A percentile compares a stretch with the other conserved stretches of the same genome.
Evolutionary conservation across 2,888 invertebrate species (phyloP).

Genomic region (Ichneumoninae sp.): DNA sequence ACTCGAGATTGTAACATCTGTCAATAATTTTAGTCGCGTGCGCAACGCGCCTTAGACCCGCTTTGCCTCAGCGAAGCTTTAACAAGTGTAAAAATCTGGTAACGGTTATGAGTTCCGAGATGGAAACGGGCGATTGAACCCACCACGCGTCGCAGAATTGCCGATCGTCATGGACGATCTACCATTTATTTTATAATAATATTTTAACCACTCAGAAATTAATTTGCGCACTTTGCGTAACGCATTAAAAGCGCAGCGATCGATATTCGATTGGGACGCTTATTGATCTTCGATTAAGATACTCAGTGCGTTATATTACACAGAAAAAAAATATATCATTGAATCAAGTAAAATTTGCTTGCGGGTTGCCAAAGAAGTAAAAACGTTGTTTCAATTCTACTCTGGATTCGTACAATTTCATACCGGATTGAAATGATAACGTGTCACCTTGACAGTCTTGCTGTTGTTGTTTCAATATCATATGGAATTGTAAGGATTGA

Average conservation of each 20-base stretch:
- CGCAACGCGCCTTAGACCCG: neutral
- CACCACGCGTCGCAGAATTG: neutral
- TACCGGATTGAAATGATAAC: no score
- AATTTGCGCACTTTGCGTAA: neutral
- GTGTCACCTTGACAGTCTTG: no score
- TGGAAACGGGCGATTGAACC: neutral
- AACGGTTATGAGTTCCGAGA: conserved; percentile 22
- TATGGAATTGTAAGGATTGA: no score
- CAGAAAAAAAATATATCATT: no score
- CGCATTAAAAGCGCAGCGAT: neutral
- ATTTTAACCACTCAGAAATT: neutral
- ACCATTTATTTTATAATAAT: neutral
- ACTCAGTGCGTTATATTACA: neutral
- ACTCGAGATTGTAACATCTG: neutral
- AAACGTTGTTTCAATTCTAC: no score
- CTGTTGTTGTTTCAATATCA: no score
- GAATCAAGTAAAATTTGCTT: no score
- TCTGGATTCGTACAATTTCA: no score
- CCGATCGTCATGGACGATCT: neutral
- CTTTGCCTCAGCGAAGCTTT: neutral
- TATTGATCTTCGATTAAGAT: neutral
- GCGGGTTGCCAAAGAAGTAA: no score
- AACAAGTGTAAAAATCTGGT: conserved; percentile 7
- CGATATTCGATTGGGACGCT: neutral
- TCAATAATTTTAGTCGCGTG: conserved; percentile 12